Evolutionary conservation across 2,888 invertebrate species (phyloP).

Genomic region (Macaria notata): DNA sequence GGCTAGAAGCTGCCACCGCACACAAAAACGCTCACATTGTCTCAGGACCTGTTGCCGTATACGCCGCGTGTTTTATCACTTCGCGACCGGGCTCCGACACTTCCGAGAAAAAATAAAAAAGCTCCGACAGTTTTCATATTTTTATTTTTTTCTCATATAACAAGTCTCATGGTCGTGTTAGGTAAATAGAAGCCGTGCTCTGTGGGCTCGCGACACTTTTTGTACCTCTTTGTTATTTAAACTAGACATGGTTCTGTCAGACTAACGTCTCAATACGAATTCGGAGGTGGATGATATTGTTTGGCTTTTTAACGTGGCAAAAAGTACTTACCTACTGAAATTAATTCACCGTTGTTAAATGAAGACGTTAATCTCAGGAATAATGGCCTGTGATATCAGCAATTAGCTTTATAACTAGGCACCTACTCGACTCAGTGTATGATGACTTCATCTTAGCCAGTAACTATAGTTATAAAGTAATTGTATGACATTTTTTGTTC

Average conservation of each 20-base stretch:
- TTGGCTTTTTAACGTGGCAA: not conserved
- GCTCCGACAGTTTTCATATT: slow-evolving; percentile 23
- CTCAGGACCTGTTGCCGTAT: slow-evolving; percentile 59
- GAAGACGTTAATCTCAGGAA: too few relatives aligned
- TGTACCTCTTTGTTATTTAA: slow-evolving; percentile 38
- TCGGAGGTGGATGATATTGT: slow-evolving; percentile 1
- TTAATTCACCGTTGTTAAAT: not conserved
- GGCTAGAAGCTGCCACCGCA: slow-evolving; percentile 65
- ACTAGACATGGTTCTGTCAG: slow-evolving; percentile 10
- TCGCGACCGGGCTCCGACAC: slow-evolving; percentile 54
- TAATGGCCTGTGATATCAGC: too few relatives aligned
- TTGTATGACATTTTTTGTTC: too few relatives aligned
- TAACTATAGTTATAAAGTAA: too few relatives aligned
- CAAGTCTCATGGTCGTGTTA: slow-evolving; percentile 35
- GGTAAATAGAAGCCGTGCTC: slow-evolving; percentile 37
- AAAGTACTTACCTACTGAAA: not conserved
- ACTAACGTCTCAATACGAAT: slow-evolving; percentile 13
- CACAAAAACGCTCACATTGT: slow-evolving; percentile 75
- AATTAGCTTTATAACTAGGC: too few relatives aligned
- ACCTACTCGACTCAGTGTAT: too few relatives aligned
- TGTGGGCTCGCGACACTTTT: slow-evolving; percentile 40
- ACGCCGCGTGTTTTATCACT: slow-evolving; percentile 60
- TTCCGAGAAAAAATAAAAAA: slow-evolving; percentile 55
- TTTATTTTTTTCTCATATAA: slow-evolving; percentile 32
- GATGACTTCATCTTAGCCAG: too few relatives aligned